Conservation (phyloP, 2,888 invertebrate species). For the Adelphocoris suturalis region DNA sequence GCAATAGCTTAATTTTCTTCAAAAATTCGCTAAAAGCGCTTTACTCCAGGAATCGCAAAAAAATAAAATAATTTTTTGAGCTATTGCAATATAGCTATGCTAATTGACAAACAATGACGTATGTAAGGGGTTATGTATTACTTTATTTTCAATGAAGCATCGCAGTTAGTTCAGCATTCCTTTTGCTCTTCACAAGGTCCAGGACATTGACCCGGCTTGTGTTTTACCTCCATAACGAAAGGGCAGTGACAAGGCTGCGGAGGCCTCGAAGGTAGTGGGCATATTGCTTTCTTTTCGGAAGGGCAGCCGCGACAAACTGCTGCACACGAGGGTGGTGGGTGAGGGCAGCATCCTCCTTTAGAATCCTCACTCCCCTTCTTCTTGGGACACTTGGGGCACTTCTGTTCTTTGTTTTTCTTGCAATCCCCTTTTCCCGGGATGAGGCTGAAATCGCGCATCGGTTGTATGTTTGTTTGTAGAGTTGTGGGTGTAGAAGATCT, state of each 20-base stretch:
- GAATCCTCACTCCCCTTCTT: not conserved
- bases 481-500: not conserved
- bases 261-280: constrained; percentile 69
- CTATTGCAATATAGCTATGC: too few relatives aligned
- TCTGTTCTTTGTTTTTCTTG: not conserved
- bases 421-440: constrained; percentile 64
- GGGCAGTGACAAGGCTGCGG: constrained; percentile 71
- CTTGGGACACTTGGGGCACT: constrained; percentile 33
- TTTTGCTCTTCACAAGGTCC: constrained; percentile 65
- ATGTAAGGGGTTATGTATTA: not conserved
- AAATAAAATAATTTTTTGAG: too few relatives aligned
- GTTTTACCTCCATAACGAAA: constrained; percentile 2
- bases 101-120: not conserved
- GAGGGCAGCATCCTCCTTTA: constrained; percentile 46
- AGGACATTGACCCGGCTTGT: constrained; percentile 70
- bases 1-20: too few relatives aligned
- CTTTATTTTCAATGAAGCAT: not conserved
- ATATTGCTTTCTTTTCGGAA: constrained; percentile 32
- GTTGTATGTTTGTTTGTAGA: not conserved
- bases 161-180: not conserved
- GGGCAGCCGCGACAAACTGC: constrained; percentile 27
- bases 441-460: constrained; percentile 41
- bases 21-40: too few relatives aligned
- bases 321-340: constrained; percentile 60
- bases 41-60: too few relatives aligned